Percentiles rank a stretch among this genome's conserved stretches.
Conservation (phyloP, 2,113 vertebrate species). For the Stercorarius parasiticus region DNA sequence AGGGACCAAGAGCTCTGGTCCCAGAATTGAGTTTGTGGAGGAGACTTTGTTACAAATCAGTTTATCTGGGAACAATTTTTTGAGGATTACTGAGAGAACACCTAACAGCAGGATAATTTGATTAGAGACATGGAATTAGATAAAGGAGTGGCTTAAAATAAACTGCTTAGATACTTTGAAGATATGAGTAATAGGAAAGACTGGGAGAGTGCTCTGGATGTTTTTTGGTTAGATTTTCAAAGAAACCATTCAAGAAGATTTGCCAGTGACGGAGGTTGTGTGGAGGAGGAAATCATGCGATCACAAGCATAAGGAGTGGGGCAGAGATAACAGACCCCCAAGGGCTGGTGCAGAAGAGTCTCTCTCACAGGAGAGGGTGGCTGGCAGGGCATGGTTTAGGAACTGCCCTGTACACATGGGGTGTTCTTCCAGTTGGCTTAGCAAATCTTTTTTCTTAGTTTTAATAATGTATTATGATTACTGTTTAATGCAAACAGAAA, state of each 20-base stretch:
- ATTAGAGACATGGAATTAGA: conserved; percentile 43
- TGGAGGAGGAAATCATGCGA: background rate
- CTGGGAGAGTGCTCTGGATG: background rate
- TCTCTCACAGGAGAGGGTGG: background rate
- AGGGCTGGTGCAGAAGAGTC: background rate
- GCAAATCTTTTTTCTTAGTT: background rate
- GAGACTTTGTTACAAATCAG: conserved; percentile 59
- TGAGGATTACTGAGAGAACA: conserved; percentile 19
- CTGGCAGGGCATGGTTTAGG: background rate
- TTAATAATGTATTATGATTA: background rate
- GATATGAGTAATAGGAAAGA: conserved; percentile 24
- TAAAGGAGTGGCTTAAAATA: conserved; percentile 46
- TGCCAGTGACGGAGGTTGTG: background rate
- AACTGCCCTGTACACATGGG: background rate
- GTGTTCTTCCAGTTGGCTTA: background rate
- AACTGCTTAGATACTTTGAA: conserved; percentile 43
- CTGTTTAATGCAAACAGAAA: background rate
- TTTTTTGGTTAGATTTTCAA: conserved; percentile 18
- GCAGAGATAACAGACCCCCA: background rate
- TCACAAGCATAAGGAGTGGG: background rate
- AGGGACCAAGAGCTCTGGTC: background rate
- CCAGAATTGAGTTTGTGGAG: background rate
- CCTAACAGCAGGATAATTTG: conserved; percentile 40
- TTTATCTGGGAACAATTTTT: conserved; percentile 36
- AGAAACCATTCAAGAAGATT: background rate